These are phyloP conservation scores for Mylabris sibirica DNA, from an alignment of 2,888 invertebrate species.

Conservation along the genomic window DNA sequence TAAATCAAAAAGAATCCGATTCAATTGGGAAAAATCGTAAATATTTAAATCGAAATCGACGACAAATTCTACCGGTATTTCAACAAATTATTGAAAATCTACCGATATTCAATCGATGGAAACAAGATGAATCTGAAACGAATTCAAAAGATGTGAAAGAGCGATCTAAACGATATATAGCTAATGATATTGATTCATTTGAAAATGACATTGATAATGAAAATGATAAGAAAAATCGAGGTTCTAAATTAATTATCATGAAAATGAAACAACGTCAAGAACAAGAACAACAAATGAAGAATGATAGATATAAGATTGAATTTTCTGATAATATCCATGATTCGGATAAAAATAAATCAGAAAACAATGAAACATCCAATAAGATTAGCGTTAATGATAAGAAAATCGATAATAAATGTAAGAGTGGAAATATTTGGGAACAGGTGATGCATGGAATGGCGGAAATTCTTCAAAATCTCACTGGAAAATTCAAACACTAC, in stretches of 20 bases:
- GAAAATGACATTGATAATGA: constrained; percentile 44
- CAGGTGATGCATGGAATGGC: background rate
- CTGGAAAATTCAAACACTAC: background rate
- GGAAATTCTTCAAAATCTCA: background rate
- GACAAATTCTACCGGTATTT: constrained; percentile 14
- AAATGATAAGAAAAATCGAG: background rate
- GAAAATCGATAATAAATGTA: background rate
- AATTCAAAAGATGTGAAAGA: constrained; percentile 15
- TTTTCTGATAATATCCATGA: constrained; percentile 21
- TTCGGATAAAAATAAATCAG: constrained; percentile 12
- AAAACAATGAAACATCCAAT: constrained; percentile 7
- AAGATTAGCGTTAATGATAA: background rate
- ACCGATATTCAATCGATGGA: constrained; percentile 24
- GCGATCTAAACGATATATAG: constrained; percentile 35
- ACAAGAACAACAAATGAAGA: constrained; percentile 30
- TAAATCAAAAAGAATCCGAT: constrained; percentile 35
- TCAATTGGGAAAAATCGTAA: constrained; percentile 17
- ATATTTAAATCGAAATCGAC: background rate
- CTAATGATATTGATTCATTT: constrained; percentile 26
- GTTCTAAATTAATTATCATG: constrained; percentile 21
- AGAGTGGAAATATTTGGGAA: background rate
- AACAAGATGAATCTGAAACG: constrained; percentile 19
- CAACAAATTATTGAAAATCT: constrained; percentile 42
- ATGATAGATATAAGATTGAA: constrained; percentile 40
- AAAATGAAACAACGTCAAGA: constrained; percentile 21